These are phyloP conservation scores for Manacus vitellinus DNA, from an alignment of 2,113 vertebrate genomes.

Conservation along the genomic window DNA sequence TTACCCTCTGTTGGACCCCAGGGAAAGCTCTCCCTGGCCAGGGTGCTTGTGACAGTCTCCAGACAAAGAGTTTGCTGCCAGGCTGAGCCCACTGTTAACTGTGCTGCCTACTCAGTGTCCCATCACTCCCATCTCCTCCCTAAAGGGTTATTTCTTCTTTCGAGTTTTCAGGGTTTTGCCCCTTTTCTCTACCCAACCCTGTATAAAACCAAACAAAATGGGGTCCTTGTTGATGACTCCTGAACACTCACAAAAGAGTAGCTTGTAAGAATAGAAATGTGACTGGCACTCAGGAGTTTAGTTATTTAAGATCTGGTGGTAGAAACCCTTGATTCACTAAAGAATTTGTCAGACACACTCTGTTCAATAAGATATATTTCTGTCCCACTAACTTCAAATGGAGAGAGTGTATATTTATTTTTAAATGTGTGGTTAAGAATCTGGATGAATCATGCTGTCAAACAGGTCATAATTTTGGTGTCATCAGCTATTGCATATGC, in stretches of 20 bases:
- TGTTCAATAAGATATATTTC: neutral
- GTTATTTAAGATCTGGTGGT: neutral
- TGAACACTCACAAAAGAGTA: neutral
- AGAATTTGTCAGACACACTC: neutral
- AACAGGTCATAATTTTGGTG: neutral
- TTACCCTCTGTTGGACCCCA: neutral
- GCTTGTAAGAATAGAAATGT: neutral
- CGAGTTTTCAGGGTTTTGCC: neutral
- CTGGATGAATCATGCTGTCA: neutral
- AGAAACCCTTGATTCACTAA: neutral
- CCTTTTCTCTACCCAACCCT: neutral
- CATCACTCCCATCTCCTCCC: neutral
- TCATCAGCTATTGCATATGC: neutral
- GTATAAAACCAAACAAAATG: neutral
- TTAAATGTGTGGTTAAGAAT: neutral
- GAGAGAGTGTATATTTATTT: neutral
- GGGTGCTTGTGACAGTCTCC: neutral
- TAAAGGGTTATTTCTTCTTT: neutral
- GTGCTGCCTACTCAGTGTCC: neutral
- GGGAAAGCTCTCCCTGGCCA: neutral
- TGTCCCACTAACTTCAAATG: neutral
- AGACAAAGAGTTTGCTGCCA: neutral
- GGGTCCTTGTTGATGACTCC: neutral
- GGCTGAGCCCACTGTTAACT: neutral
- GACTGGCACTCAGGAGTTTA: neutral